Evolutionary conservation across 1,140 invertebrate genomes (phyloP).

Genomic region (Choristoneura fumiferana): DNA sequence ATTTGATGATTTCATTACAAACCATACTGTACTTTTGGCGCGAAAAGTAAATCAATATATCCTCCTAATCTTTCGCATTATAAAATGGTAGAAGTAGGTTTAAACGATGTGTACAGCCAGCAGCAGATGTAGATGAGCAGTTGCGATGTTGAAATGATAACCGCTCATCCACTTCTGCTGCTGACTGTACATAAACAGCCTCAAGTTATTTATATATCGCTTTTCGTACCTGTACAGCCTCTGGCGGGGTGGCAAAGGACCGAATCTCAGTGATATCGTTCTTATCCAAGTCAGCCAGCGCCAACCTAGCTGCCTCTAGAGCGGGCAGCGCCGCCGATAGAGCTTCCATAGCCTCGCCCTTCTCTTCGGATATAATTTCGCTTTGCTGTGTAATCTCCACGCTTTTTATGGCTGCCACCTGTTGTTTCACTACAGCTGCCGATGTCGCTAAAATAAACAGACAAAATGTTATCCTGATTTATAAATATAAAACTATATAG

Average conservation of each 20-base stretch:
- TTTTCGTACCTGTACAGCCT: constrained; percentile 84
- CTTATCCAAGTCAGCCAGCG: constrained; percentile 90
- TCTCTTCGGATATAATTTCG: constrained; percentile 87
- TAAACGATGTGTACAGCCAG: no score
- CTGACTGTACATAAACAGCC: neutral
- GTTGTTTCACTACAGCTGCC: constrained; percentile 86
- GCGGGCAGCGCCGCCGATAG: constrained; percentile 89
- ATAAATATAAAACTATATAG: no score
- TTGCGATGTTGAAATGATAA: no score
- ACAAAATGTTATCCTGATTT: no score
- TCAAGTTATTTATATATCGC: no score
- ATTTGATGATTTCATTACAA: no score
- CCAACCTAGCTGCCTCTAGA: constrained; percentile 87
- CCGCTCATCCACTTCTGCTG: no score
- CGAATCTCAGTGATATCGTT: constrained; percentile 94
- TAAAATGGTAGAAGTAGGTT: no score
- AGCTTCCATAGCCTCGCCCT: constrained; percentile 88
- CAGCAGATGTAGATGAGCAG: no score
- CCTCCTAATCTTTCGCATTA: no score
- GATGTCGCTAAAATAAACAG: constrained; percentile 75
- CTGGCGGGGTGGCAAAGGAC: constrained; percentile 93
- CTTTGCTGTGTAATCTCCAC: constrained; percentile 89
- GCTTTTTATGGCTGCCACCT: constrained; percentile 86
- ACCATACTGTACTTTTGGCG: no score
- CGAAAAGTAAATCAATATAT: no score